phyloP scores from a whole-genome alignment of 2,113 vertebrate genomes.

The Furnarius figulus region DNA sequence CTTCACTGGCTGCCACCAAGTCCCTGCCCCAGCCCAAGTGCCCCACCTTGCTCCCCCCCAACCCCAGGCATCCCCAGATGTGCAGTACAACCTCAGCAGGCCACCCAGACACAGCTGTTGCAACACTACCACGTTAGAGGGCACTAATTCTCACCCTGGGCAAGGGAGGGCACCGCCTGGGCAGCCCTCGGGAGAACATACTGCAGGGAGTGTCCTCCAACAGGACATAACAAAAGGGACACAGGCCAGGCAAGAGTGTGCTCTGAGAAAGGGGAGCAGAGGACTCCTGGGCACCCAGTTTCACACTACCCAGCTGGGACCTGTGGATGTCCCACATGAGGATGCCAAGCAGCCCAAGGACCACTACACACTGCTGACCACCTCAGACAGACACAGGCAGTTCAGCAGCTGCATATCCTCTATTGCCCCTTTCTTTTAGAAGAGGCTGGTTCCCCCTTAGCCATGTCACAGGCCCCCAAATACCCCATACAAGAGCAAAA shows the following conservation, averaged over 20 bases:
- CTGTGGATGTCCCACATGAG: neutral
- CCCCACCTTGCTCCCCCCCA: neutral
- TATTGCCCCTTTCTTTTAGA: neutral
- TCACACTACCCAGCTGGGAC: neutral
- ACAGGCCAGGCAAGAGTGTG: neutral
- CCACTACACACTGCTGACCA: neutral
- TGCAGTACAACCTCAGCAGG: neutral
- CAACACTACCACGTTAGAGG: neutral
- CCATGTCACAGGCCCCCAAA: neutral
- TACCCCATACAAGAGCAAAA: neutral
- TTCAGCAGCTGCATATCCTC: neutral
- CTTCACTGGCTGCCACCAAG: neutral
- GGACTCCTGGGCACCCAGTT: neutral
- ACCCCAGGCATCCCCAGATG: neutral
- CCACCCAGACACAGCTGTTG: neutral
- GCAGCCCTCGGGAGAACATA: neutral
- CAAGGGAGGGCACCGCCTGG: neutral
- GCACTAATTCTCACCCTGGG: neutral
- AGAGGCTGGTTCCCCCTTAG: neutral
- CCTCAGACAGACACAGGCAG: neutral
- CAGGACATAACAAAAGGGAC: neutral
- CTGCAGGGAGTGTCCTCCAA: neutral
- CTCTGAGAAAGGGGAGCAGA: neutral
- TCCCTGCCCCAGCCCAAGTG: neutral
- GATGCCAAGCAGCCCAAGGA: neutral